Evolutionary conservation across 2,888 invertebrate genomes (phyloP).

Genomic region (Cecidostiba fungosa): DNA sequence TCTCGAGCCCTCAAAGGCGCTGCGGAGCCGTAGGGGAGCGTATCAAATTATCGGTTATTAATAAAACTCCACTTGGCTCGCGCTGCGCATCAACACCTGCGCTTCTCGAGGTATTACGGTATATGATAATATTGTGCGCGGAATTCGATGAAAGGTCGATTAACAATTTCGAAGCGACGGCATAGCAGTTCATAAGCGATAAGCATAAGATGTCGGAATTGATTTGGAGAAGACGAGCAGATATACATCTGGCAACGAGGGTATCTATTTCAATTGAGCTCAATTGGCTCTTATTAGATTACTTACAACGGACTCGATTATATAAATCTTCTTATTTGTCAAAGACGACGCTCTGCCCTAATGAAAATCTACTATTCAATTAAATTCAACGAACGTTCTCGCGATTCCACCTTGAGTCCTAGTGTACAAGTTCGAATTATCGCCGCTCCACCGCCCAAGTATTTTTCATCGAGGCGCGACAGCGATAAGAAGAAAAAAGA

Average conservation of each 20-base stretch:
- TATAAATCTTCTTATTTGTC: conserved; percentile 24
- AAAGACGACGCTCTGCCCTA: background rate
- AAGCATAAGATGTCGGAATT: background rate
- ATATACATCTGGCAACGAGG: background rate
- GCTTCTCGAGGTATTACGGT: background rate
- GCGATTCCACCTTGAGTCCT: background rate
- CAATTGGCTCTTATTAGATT: conserved; percentile 12
- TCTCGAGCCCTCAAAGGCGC: background rate
- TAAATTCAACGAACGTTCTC: background rate
- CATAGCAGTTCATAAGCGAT: background rate
- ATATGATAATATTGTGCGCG: background rate
- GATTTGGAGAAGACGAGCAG: background rate
- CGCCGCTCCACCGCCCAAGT: no score
- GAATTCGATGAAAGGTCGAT: background rate
- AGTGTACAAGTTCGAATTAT: background rate
- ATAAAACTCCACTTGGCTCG: conserved; percentile 70
- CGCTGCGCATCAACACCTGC: conserved; percentile 59
- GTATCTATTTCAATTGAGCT: conserved; percentile 15
- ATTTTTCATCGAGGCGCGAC: background rate
- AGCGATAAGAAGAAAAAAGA: background rate
- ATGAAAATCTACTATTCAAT: background rate
- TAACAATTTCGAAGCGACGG: background rate
- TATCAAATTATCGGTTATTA: conserved; percentile 77
- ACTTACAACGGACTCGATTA: background rate
- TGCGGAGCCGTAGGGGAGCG: conserved; percentile 65